Evolutionary conservation across 64 coral and sea anemone species (phyloP), one percentile per base, ranked within the genome.

Genomic region (Montipora cactus): DNA sequence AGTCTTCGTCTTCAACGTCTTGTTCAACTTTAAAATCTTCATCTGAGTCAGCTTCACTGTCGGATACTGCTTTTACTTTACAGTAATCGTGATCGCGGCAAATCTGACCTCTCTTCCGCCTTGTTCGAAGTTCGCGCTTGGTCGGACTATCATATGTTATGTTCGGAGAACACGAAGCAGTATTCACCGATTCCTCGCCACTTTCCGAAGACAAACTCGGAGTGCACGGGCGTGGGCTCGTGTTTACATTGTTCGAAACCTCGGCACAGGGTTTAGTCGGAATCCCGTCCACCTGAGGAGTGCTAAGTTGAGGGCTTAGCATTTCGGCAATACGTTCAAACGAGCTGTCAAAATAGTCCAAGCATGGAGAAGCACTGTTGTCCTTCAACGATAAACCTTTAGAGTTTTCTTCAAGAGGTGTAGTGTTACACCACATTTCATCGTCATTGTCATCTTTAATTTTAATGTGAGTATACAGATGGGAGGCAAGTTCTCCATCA

Each of bases 381-480:
- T 47, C 5, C 6, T 18, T 12, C 10, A 13, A 46, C 0, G 58
- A 46, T 7, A 25, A 10, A 45, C 25, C 45, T 7, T 15, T 58
- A 59, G 15, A 81, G 79, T 22, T 81, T n/a, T 1, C 9, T 4
- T 57, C 20, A 16, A 4, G n/a, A 12, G 21, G 10, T 50, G 81
- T 3, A 3, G 28, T 16, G 12, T 15, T 68, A 5, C 18, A 25
- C 82, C 66, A 72, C 3, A 71, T 14, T 12, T 86, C 82, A 49
- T 86, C 82, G 7, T 78, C 47, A 19, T 49, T 5, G 1, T 86
- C 82, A 0, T 70, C 66, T 49, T 71, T 86, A 12, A 86, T 86
- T 71, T 72, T 86, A 3, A 86, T 86, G 10, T 86, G 82, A 49
- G 66, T 86, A 16, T 71, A 72, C 18, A 50, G 46, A 19, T 70